Conservation (phyloP, 2,888 invertebrate genomes). For the Agrotis segetum region DNA sequence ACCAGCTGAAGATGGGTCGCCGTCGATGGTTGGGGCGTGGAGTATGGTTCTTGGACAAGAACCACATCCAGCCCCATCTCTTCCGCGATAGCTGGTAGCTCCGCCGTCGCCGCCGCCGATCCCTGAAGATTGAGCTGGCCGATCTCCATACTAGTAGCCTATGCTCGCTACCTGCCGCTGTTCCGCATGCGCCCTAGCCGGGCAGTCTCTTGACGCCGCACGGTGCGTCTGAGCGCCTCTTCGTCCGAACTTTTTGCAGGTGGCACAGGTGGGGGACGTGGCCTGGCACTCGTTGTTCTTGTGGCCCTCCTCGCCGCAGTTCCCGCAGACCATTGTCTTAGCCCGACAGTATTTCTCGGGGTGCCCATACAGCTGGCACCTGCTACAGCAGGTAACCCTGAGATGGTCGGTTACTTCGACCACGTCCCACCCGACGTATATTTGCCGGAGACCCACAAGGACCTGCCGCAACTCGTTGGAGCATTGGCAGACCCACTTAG, state of each 20-base stretch:
- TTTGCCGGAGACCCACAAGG: accelerated
- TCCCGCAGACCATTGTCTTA: background rate
- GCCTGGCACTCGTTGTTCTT: background rate
- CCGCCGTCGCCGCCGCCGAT: constrained; percentile 51
- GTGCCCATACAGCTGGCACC: constrained; percentile 1
- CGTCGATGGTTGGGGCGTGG: background rate
- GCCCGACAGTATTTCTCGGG: background rate
- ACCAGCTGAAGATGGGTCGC: background rate
- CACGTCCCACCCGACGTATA: background rate
- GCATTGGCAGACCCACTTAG: background rate
- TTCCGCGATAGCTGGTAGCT: constrained; percentile 46
- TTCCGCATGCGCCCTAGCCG: constrained; percentile 50
- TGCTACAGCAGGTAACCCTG: background rate
- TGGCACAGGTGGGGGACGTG: constrained; percentile 7
- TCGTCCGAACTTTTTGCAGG: constrained; percentile 53
- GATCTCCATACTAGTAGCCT: constrained; percentile 35
- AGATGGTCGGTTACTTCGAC: background rate
- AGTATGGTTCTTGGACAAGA: constrained; percentile 63
- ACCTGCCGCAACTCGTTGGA: accelerated
- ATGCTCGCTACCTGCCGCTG: constrained; percentile 9
- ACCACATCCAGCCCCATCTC: constrained; percentile 54
- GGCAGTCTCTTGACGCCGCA: constrained; percentile 50
- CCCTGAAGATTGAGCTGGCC: constrained; percentile 62
- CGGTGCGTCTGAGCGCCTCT: constrained; percentile 34
- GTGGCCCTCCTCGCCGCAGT: constrained; percentile 5